Base-by-base conservation (phyloP, 1,140 invertebrate genomes). In the Bradynema listronoti region DNA sequence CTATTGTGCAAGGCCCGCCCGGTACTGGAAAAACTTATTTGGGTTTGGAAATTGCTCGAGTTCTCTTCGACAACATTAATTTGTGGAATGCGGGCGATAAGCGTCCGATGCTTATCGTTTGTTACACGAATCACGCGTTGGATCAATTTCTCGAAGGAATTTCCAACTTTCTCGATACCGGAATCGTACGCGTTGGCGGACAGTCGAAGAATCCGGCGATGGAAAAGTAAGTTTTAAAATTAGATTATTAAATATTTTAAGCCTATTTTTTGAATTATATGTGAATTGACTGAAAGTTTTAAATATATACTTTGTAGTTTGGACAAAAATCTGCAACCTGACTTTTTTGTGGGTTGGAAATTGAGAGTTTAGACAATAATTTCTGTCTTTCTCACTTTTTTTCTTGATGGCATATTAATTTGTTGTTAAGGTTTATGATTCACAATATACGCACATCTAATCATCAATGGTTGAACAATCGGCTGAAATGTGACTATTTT, bases 141-240 rank as follows among this genome's bases (percentile, higher is more conserved):
- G 89, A 91, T 81, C 88, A 91, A 74, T 90, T 91, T 80, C 77
- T 91, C 14, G 84, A 88, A 77, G 86, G 85, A 22, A 81, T 87
- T 9, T 69, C 83, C 6, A 14, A 56, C 5, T 63, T 51, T 49
- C 30, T 72, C 27, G 4, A 25, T 16, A 25, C 4, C 4, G 50
- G 36, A 11, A 4, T 90, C 51, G 80, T 87, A 9, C 81, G 88
- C 29, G 82, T 90, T 61, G 88, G 89, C 3, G 84, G 84, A 7
- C 84, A 86, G 76, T 85, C 84, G 1, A 84, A 84, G 68, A 57
- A 70, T 41, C 4, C 1, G 5, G 41, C 16, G 19, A 11, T 73
- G 34, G 43, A 65, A 30, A 29, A 55, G 32, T 67, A 68, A 19
- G 36, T 19, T n/a, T n/a, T 39, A 39, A 39, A 19, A 11, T 19